A percentile compares a stretch with the other conserved stretches of the same genome.
Evolutionary conservation across 2,797 vertebrate species (phyloP).

Genomic region (Smutsia gigantea): DNA sequence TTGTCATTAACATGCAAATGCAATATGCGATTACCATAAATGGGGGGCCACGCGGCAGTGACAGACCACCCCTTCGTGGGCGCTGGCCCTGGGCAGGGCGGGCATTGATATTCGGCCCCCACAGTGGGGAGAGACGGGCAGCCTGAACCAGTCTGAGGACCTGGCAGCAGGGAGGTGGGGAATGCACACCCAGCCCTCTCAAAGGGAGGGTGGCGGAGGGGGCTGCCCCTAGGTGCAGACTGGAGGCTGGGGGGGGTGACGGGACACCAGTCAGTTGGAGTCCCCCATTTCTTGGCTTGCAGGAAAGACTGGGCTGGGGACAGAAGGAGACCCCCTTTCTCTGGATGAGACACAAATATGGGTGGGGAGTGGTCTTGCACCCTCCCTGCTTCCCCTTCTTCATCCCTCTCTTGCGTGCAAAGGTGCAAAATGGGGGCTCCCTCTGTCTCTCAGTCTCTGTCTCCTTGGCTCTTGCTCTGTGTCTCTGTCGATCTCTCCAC

Average conservation of each 20-base stretch:
- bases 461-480: not conserved
- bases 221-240: not conserved
- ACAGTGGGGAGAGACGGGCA: not conserved
- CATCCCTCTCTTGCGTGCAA: not conserved
- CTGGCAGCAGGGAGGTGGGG: too few relatives aligned
- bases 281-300: not conserved
- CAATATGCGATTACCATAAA: conserved; percentile 76
- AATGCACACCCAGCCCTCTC: not conserved
- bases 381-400: not conserved
- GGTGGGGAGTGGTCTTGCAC: not conserved
- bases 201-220: not conserved
- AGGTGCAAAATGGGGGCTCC: too few relatives aligned
- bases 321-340: not conserved
- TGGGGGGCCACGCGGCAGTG: not conserved
- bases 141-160: not conserved
- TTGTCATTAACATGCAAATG: conserved; percentile 84
- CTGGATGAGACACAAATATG: not conserved
- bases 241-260: not conserved
- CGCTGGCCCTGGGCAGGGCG: not conserved
- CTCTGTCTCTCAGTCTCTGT: not conserved
- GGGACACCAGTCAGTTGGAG: not conserved
- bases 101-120: not conserved
- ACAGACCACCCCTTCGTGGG: not conserved
- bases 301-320: not conserved
- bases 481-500: not conserved